phyloP scores from a whole-genome alignment of 2,113 vertebrate species.

The Gadus macrocephalus region DNA sequence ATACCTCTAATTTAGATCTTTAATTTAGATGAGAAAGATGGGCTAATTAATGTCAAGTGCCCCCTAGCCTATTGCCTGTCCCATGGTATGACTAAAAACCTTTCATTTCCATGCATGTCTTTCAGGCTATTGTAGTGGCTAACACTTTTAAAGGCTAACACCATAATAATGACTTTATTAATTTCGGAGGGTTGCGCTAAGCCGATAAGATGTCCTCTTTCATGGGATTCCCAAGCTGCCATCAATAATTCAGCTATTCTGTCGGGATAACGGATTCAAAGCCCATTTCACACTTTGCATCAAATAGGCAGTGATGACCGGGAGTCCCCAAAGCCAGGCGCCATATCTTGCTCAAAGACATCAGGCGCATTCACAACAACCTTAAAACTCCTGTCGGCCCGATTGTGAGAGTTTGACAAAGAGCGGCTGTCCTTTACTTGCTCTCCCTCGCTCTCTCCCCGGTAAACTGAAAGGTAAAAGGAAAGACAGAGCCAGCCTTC shows the following conservation, averaged over 20 bases:
- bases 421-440: background rate
- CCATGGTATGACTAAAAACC: slow-evolving; percentile 29
- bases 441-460: background rate
- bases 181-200: slow-evolving; percentile 57
- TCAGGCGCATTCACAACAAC: slow-evolving; percentile 31
- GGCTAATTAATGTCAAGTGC: slow-evolving; percentile 2
- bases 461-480: background rate
- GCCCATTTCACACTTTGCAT: slow-evolving; percentile 68
- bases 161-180: slow-evolving; percentile 61
- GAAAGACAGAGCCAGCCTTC: background rate
- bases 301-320: slow-evolving; percentile 45
- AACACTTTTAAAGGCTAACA: slow-evolving; percentile 45
- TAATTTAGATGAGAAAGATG: too few species aligned
- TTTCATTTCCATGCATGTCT: slow-evolving; percentile 44
- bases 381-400: background rate
- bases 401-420: background rate
- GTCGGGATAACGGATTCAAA: slow-evolving; percentile 61
- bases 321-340: slow-evolving; percentile 35
- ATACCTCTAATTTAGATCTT: too few species aligned
- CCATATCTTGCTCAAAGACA: slow-evolving; percentile 33
- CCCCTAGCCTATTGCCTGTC: slow-evolving; percentile 41
- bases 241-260: slow-evolving; percentile 52
- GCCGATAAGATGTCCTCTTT: slow-evolving; percentile 54
- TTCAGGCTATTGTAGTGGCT: slow-evolving; percentile 47
- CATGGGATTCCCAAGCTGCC: slow-evolving; percentile 51